phyloP scores from a whole-genome alignment of 1,140 invertebrate genomes.

The Ceratitis capitata region DNA sequence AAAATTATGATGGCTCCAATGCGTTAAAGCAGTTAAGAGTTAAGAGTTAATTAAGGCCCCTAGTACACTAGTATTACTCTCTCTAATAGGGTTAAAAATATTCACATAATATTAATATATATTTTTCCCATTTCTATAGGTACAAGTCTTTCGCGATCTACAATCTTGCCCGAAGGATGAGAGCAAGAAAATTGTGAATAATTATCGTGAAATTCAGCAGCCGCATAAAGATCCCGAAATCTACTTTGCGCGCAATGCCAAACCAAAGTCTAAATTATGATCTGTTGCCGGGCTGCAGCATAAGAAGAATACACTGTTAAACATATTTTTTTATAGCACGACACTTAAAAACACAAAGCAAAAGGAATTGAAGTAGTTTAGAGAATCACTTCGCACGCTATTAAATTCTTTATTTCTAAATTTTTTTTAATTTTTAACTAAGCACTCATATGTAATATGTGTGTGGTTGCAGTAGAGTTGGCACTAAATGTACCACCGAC shows the following conservation, averaged over 20 bases:
- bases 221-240: conserved; percentile 62
- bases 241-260: conserved; percentile 62
- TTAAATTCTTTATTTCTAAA: no score
- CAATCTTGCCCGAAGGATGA: conserved; percentile 64
- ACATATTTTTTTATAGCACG: not conserved
- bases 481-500: not conserved
- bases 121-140: no score
- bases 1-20: no score
- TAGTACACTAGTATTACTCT: no score
- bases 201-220: conserved; percentile 63
- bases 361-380: conserved; percentile 16
- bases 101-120: no score
- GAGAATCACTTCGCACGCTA: not conserved
- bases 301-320: not conserved
- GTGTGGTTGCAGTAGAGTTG: conserved; percentile 9
- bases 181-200: conserved; percentile 63
- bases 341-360: not conserved
- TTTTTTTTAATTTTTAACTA: no score
- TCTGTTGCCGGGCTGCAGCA: not conserved
- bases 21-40: no score
- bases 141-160: conserved; percentile 62
- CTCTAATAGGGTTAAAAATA: no score
- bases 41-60: no score
- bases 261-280: conserved; percentile 65
- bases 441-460: no score